Evolutionary conservation across 2,888 invertebrate species (phyloP), one percentile per base, ranked within the genome.

Genomic region (Horisme vitalbata): DNA sequence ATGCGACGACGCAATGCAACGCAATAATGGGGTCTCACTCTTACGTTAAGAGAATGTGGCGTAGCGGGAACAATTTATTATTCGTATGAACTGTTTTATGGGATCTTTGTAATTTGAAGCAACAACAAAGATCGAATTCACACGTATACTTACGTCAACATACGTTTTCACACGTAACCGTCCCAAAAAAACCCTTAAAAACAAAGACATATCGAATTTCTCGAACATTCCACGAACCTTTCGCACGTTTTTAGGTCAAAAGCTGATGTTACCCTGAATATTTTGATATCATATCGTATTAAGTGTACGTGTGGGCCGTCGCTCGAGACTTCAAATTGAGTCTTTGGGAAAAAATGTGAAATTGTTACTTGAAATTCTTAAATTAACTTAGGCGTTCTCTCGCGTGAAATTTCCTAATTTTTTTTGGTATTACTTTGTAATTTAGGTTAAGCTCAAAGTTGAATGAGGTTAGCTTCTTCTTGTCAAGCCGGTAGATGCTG

Each of bases 361-460:
- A 49, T 52, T 49, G 45, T 39, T 41, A 52, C 36, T 48, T 43
- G 41, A 52, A 36, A 41, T 46, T 53, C 48, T 57, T 48, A 54
- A 45, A 49, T 44, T 44, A 43, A 44, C 34, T 43, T 43, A 34
- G 13, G 32, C 26, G 12, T 34, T 34, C 30, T 37, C 27, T 21
- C 31, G 44, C 9, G 24, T 15, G 30, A 26, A 38, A 43, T 43
- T 24, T 20, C 14, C 10, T 7, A 1, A 33, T 15, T 7, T 30
- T 35, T 43, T 24, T 34, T 14, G 30, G 31, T 31, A 39, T 31
- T 32, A 41, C 12, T 41, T 33, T 15, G 23, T 30, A 27, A 37
- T 30, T 38, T 38, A 38, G 33, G 18, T 26, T 0, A 2, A 18
- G 11, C 41, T 41, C 27, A 14, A 27, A 41, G 13, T 38, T 37